Evolutionary conservation across 2,113 vertebrate genomes (phyloP).

Genomic region (Antechinus flavipes): DNA sequence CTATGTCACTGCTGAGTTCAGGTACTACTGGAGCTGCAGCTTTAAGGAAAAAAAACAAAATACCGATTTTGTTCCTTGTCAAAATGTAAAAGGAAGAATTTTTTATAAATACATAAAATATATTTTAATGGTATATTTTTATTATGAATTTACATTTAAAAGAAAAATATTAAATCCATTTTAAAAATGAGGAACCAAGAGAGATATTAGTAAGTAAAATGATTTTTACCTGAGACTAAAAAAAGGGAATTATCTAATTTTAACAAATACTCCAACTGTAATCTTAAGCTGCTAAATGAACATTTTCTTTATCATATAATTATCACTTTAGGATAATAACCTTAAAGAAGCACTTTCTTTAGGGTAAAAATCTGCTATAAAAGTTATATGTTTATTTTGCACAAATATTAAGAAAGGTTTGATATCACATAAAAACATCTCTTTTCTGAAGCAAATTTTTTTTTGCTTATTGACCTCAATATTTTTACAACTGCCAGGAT

Average conservation of each 20-base stretch:
- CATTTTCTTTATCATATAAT: neutral
- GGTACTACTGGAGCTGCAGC: constrained; percentile 97
- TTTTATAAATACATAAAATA: neutral
- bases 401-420: neutral
- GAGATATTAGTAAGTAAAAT: neutral
- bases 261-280: neutral
- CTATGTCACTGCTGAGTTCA: constrained; percentile 97
- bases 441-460: neutral
- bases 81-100: constrained; percentile 21
- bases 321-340: neutral
- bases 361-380: neutral
- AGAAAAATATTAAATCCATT: neutral
- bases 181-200: neutral
- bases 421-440: neutral
- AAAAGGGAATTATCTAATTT: neutral
- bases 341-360: neutral
- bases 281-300: neutral
- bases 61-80: constrained; percentile 55
- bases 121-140: neutral
- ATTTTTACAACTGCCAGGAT: neutral
- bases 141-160: neutral
- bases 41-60: constrained; percentile 74
- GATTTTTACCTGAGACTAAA: neutral
- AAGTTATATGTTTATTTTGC: neutral
- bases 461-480: too few relatives aligned